phyloP scores from a whole-genome alignment of 2,113 vertebrate genomes.

The Coregonus clupeaformis region DNA sequence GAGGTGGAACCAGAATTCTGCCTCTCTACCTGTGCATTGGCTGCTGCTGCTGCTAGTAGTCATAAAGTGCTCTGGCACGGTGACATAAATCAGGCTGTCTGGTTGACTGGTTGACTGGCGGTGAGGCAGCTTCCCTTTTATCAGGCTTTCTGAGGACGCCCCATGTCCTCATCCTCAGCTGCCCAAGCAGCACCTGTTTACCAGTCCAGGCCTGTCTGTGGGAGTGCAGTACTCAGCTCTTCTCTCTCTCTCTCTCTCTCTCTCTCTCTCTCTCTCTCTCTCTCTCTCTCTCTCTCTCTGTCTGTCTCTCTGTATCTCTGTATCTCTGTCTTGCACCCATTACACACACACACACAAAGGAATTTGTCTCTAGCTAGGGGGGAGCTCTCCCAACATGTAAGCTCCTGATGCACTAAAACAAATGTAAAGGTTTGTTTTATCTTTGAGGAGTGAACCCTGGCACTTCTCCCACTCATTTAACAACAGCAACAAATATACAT shows the following conservation, averaged over 20 bases:
- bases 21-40: conserved; percentile 36
- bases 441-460: conserved; percentile 13
- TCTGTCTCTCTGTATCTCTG: no score
- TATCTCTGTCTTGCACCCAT: background rate
- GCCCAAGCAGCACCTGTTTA: conserved; percentile 84
- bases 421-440: conserved; percentile 6
- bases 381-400: conserved; percentile 27
- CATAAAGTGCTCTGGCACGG: conserved; percentile 58
- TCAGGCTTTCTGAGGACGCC: conserved; percentile 77
- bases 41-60: conserved; percentile 43
- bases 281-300: conserved; percentile 54
- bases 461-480: conserved; percentile 29
- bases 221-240: conserved; percentile 44
- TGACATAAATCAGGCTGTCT: conserved; percentile 69
- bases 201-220: conserved; percentile 79
- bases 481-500: conserved; percentile 34
- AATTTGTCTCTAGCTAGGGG: conserved; percentile 43
- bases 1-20: conserved; percentile 20
- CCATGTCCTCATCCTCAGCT: conserved; percentile 73
- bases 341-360: conserved; percentile 40
- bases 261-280: conserved; percentile 54
- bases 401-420: conserved; percentile 21
- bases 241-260: conserved; percentile 49
- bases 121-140: conserved; percentile 80
- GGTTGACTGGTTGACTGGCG: conserved; percentile 67